These are phyloP conservation scores for Tetragonula clypearis DNA, from an alignment of 1,140 invertebrate species.

Conservation along the genomic window DNA sequence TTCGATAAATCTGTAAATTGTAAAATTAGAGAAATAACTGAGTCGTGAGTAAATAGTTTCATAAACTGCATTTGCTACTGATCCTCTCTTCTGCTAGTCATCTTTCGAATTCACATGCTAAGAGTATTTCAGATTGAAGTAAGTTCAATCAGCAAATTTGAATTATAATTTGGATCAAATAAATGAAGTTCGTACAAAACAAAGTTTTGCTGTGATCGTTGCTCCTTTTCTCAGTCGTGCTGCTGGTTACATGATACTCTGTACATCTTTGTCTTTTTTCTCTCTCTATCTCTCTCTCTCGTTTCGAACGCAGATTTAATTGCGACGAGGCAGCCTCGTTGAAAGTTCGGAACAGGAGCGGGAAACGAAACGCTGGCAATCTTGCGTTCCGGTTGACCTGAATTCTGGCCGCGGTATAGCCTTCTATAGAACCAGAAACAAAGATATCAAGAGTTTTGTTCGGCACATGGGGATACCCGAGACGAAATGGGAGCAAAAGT, in stretches of 20 bases:
- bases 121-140: no score
- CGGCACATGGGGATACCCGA: not conserved
- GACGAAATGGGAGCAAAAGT: not conserved
- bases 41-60: no score
- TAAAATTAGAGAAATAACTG: no score
- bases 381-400: slow-evolving; percentile 22
- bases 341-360: not conserved
- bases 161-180: no score
- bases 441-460: slow-evolving; percentile 27
- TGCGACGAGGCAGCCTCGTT: not conserved
- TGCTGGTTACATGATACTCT: no score
- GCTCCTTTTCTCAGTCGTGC: no score
- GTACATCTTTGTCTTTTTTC: not conserved
- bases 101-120: no score
- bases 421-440: not conserved
- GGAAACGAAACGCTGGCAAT: slow-evolving; percentile 20
- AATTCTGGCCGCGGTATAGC: not conserved
- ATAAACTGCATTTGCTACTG: no score
- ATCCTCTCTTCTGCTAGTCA: no score
- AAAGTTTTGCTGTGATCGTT: not conserved
- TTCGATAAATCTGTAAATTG: no score
- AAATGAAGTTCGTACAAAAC: no score
- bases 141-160: no score
- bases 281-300: not conserved
- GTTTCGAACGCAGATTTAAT: slow-evolving; percentile 6